Conservation (phyloP, 37 sponge, comb jelly and placozoan species). For the Agelas oroides region DNA sequence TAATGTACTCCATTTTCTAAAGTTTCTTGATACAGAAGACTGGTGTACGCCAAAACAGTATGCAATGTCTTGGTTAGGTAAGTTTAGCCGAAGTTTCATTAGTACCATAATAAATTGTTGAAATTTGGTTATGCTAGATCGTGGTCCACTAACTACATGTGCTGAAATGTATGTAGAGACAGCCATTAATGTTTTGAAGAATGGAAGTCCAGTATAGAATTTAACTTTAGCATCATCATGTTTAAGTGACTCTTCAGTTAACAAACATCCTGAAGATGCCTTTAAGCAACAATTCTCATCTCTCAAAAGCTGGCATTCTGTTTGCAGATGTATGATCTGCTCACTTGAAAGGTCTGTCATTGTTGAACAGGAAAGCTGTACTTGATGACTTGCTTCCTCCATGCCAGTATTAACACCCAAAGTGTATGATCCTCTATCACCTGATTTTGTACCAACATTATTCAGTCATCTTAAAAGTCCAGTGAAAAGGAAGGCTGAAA, state of each 20-base stretch:
- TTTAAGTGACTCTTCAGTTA: slow-evolving; percentile 10
- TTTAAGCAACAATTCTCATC: background rate
- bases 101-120: too few relatives aligned
- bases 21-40: slow-evolving; percentile 30
- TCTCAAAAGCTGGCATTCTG: slow-evolving; percentile 4
- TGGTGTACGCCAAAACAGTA: slow-evolving; percentile 38
- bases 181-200: slow-evolving; percentile 11
- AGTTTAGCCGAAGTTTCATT: background rate
- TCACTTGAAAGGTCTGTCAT: too few relatives aligned
- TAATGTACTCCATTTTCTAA: background rate
- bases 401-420: too few relatives aligned
- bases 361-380: background rate
- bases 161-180: too few relatives aligned
- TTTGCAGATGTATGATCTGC: slow-evolving; percentile 3
- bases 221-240: slow-evolving; percentile 35
- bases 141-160: slow-evolving; percentile 6
- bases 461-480: slow-evolving; percentile 43
- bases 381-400: too few relatives aligned
- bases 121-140: too few relatives aligned
- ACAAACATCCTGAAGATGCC: too few relatives aligned
- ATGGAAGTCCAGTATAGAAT: slow-evolving; percentile 30
- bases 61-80: slow-evolving; percentile 9
- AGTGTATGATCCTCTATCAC: slow-evolving; percentile 30
- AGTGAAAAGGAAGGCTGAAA: too few relatives aligned
- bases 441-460: slow-evolving; percentile 18